Base-by-base conservation (phyloP, 2,113 vertebrate species). In the Oncorhynchus keta region DNA sequence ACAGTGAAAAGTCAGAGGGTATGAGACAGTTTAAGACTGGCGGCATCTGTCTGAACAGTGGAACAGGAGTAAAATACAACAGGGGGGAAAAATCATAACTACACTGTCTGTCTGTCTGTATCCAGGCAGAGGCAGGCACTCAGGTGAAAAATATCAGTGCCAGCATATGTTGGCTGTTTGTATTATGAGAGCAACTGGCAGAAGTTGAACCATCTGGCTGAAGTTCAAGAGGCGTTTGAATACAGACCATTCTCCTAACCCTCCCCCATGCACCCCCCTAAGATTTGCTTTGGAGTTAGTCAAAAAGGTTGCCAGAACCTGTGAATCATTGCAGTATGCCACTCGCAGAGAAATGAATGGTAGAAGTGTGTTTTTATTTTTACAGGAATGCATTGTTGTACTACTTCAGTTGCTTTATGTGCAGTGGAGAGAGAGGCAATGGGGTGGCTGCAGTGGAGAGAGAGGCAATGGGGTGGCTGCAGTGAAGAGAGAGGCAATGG, bases 191-290 rank as follows among this genome's bases (percentile, higher is more conserved):
- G 26, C 49, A 75, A 66, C 73, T 75, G 62, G 73, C 45, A 48
- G 6, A 35, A 57, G 11, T n/a, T 49, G 39, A 26, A 74, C 39
- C 39, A 45, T 49, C 64, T 75, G 61, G 61, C 72, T 22, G 5
- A 22, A n/a, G n/a, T 65, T 74, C 57, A 74, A 74, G 8, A 74
- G 18, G 24, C 39, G 48, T 68, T 61, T 73, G 72, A 73, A 73
- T 20, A 4, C 48, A 30, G 70, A 73, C 51, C 18, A 62, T 74
- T 74, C 35, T 73, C 3, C 26, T 20, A 48, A 45, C 8, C 39
- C 39, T 45, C 39, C 39, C 59, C 57, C 2, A 6, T 32, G 4
- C 66, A 30, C 26, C 62, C 71, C 35, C 32, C 62, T 6, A 35
- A 45, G 68, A n/a, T 69, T 69, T 69, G 26, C 67, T 68, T 68